Evolutionary conservation across 2,797 vertebrate species (phyloP).

Genomic region (Hypotaenidia okinawae): DNA sequence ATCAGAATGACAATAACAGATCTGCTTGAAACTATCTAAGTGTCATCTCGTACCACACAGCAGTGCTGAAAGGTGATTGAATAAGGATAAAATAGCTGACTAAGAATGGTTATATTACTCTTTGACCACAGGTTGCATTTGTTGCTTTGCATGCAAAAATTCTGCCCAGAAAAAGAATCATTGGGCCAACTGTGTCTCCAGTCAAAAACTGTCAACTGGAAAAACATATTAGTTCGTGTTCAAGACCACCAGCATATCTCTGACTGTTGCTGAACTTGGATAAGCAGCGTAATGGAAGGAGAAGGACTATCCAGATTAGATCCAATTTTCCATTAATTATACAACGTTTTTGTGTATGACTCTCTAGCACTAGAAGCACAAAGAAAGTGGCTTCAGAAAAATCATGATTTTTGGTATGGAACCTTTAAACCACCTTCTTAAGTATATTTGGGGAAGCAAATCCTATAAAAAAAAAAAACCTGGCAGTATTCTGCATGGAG

Average conservation of each 20-base stretch:
- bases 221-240: constrained; percentile 2
- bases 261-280: neutral
- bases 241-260: constrained; percentile 26
- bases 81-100: neutral
- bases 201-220: neutral
- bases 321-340: neutral
- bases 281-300: neutral
- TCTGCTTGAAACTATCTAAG: constrained; percentile 10
- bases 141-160: constrained; percentile 26
- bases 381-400: constrained; percentile 5
- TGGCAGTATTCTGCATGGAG: neutral
- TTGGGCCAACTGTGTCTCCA: neutral
- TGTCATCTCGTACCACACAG: neutral
- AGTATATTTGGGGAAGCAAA: neutral
- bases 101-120: neutral
- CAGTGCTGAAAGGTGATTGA: neutral
- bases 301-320: neutral
- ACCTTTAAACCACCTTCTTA: neutral
- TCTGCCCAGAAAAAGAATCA: constrained; percentile 27
- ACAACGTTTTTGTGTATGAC: neutral
- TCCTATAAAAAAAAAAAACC: neutral
- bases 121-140: constrained; percentile 12
- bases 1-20: neutral
- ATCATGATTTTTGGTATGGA: neutral
- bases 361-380: neutral